These are phyloP conservation scores for Cheilosia variabilis DNA, from an alignment of 2,888 invertebrate genomes.

Conservation along the genomic window DNA sequence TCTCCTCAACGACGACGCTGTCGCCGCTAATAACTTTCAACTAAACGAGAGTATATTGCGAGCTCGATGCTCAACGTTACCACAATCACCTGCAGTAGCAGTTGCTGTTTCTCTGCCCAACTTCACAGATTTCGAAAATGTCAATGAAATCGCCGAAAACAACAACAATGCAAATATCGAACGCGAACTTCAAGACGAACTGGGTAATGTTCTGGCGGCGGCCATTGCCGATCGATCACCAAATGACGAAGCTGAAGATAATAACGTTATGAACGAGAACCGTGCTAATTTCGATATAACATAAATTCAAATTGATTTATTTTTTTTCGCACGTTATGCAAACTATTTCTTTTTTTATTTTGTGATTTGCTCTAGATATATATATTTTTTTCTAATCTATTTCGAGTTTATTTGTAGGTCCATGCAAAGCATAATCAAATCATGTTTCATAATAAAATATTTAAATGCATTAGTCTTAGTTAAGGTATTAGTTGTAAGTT, in stretches of 20 bases:
- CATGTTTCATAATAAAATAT: constrained; percentile 43
- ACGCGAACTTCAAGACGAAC: constrained; percentile 81
- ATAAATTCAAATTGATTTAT: constrained; percentile 30
- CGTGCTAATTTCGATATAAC: constrained; percentile 68
- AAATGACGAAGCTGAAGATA: constrained; percentile 61
- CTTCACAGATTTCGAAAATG: constrained; percentile 77
- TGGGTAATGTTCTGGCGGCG: constrained; percentile 68
- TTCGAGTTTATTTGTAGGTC: constrained; percentile 24
- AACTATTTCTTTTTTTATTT: neutral
- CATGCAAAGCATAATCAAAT: constrained; percentile 67
- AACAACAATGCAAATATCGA: constrained; percentile 83
- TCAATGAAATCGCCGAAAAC: constrained; percentile 83
- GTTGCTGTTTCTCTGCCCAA: constrained; percentile 22
- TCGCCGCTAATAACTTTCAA: constrained; percentile 54
- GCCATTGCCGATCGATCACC: constrained; percentile 60
- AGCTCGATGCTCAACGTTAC: constrained; percentile 30
- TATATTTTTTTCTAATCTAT: constrained; percentile 1
- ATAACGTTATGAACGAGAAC: constrained; percentile 68
- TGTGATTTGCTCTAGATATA: constrained; percentile 11
- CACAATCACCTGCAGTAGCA: constrained; percentile 25
- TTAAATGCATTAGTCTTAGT: constrained; percentile 32
- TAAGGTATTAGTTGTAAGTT: constrained; percentile 47
- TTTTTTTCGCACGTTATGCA: neutral
- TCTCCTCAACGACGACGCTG: constrained; percentile 80
- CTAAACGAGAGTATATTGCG: constrained; percentile 46